A percentile compares a stretch with the other conserved stretches of the same genome.
Evolutionary conservation across 2,113 vertebrate species (phyloP).

Genomic region (Dipodomys merriami): DNA sequence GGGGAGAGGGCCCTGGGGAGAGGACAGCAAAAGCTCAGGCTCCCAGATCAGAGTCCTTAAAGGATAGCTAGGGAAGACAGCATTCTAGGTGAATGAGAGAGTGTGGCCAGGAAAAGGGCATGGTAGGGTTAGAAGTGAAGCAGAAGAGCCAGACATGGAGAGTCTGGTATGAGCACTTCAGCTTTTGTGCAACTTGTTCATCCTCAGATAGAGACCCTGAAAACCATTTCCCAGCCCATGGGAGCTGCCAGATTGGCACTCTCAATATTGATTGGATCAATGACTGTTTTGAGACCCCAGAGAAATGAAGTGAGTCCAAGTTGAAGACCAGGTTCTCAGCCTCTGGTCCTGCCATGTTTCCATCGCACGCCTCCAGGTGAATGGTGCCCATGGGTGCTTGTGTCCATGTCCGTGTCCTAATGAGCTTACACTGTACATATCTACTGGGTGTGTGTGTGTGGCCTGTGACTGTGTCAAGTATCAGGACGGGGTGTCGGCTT

Average conservation of each 20-base stretch:
- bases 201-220: background rate
- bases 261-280: background rate
- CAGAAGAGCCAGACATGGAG: background rate
- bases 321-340: background rate
- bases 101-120: accelerated
- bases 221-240: background rate
- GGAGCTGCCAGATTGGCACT: background rate
- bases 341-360: background rate
- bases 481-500: background rate
- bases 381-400: background rate
- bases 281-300: background rate
- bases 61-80: background rate
- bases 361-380: background rate
- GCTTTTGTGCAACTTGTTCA: background rate
- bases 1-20: background rate
- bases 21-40: background rate
- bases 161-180: accelerated
- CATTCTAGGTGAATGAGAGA: background rate
- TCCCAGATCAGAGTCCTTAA: background rate
- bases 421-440: background rate
- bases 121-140: background rate
- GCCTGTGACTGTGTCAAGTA: background rate
- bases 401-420: background rate
- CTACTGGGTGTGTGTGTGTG: background rate
- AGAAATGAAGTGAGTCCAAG: background rate